Conservation (phyloP, 2,113 vertebrate species). For the Cyanoramphus novaezelandiae region DNA sequence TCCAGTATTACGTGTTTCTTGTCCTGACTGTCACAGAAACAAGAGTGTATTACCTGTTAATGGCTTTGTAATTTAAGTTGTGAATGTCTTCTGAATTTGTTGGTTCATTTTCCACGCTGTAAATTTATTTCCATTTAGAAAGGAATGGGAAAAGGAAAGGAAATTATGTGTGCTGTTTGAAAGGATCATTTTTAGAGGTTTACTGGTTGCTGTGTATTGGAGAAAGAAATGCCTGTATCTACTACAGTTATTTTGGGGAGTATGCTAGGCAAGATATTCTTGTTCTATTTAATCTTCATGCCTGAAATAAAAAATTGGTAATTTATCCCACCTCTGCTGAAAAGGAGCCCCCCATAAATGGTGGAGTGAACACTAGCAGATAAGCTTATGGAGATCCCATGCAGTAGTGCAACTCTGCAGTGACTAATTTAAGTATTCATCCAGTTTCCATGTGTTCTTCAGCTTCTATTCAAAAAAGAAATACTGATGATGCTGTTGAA, state of each 20-base stretch:
- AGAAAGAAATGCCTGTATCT: slow-evolving; percentile 5
- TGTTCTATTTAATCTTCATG: not conserved
- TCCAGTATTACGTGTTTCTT: not conserved
- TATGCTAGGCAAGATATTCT: not conserved
- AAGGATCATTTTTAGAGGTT: not conserved
- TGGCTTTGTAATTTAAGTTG: not conserved
- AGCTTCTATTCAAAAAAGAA: not conserved
- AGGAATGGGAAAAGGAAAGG: not conserved
- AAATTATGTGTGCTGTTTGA: not conserved
- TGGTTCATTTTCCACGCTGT: not conserved
- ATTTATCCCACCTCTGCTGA: not conserved
- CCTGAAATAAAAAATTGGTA: not conserved
- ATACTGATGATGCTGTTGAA: not conserved
- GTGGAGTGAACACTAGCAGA: no score
- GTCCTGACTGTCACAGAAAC: not conserved
- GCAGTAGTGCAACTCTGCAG: not conserved
- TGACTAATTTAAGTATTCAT: not conserved
- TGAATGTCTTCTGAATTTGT: not conserved
- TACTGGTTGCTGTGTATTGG: not conserved
- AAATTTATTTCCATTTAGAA: not conserved
- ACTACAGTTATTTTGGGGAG: not conserved
- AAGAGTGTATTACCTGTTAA: not conserved
- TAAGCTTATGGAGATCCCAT: not conserved
- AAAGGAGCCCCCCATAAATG: not conserved
- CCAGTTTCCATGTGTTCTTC: not conserved